These are phyloP conservation scores for Sebastolobus alascanus DNA, from an alignment of 2,797 vertebrate genomes.

Conservation along the genomic window DNA sequence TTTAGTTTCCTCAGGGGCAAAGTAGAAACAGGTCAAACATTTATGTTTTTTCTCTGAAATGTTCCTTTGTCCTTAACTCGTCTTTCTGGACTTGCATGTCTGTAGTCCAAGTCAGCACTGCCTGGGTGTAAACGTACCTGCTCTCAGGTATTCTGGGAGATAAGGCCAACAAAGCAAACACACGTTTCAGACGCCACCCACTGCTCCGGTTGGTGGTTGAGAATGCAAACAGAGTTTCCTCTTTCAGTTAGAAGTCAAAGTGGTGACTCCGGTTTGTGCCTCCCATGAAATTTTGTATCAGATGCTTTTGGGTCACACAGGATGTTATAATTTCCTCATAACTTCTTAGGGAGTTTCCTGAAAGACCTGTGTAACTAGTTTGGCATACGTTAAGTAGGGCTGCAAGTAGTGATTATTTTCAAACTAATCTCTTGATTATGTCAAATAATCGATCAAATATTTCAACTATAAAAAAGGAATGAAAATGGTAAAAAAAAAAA, in stretches of 20 bases:
- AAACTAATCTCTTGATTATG: neutral
- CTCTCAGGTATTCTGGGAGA: constrained; percentile 21
- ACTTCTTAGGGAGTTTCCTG: neutral
- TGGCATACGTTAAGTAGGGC: neutral
- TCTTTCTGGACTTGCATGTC: constrained; percentile 22
- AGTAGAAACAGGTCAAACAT: neutral
- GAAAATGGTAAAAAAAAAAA: neutral
- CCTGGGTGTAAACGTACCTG: constrained; percentile 11
- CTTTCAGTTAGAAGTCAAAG: neutral
- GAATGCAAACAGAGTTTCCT: constrained; percentile 17
- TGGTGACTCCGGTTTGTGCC: too few species aligned
- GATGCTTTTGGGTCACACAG: too few species aligned
- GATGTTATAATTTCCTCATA: neutral
- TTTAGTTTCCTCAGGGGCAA: neutral
- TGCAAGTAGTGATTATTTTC: neutral
- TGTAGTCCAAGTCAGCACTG: neutral
- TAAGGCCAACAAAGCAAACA: constrained; percentile 40
- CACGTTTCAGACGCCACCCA: constrained; percentile 13
- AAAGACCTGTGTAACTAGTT: neutral
- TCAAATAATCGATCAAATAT: neutral
- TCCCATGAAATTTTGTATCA: neutral
- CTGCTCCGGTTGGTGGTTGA: neutral
- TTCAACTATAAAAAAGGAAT: neutral
- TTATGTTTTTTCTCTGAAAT: neutral
- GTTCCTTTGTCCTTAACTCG: neutral